A percentile compares a stretch with the other conserved stretches of the same genome.
These are phyloP conservation scores for Pangasius larnaudii DNA, from an alignment of 2,797 vertebrate species.

Conservation along the genomic window DNA sequence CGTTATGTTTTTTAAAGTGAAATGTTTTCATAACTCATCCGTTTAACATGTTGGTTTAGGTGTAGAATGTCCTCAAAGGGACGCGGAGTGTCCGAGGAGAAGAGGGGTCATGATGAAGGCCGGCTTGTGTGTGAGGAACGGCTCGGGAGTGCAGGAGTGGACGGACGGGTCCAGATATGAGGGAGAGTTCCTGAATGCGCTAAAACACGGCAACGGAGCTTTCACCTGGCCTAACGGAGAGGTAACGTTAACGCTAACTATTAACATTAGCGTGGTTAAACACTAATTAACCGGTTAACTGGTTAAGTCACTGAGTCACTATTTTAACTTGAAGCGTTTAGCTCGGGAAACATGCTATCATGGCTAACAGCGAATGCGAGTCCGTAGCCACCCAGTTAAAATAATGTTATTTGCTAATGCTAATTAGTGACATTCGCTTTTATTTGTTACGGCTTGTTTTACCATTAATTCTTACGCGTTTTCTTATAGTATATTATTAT, in stretches of 20 bases:
- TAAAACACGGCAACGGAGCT: slow-evolving; percentile 79
- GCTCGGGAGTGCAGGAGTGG: slow-evolving; percentile 73
- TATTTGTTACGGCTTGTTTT: background rate
- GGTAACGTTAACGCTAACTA: slow-evolving; percentile 65
- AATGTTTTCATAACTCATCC: too few species aligned
- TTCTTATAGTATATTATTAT: background rate
- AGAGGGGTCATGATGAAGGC: background rate
- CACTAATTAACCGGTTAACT: background rate
- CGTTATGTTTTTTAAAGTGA: background rate
- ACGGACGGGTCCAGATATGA: slow-evolving; percentile 79
- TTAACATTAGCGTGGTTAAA: background rate
- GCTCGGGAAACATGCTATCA: background rate
- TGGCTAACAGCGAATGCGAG: background rate
- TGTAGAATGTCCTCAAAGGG: background rate
- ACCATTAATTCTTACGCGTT: background rate
- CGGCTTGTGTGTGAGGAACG: background rate
- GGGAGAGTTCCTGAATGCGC: slow-evolving; percentile 73
- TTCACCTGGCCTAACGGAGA: slow-evolving; percentile 78
- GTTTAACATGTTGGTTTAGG: background rate
- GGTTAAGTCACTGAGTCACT: background rate
- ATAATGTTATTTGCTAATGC: background rate
- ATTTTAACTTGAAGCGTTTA: background rate
- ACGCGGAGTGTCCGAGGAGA: background rate
- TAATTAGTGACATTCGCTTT: background rate
- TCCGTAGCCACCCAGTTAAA: background rate